A percentile compares a stretch with the other conserved stretches of the same genome.
Evolutionary conservation across 2,888 invertebrate species (phyloP).

Genomic region (Tetrapedia diversipes): DNA sequence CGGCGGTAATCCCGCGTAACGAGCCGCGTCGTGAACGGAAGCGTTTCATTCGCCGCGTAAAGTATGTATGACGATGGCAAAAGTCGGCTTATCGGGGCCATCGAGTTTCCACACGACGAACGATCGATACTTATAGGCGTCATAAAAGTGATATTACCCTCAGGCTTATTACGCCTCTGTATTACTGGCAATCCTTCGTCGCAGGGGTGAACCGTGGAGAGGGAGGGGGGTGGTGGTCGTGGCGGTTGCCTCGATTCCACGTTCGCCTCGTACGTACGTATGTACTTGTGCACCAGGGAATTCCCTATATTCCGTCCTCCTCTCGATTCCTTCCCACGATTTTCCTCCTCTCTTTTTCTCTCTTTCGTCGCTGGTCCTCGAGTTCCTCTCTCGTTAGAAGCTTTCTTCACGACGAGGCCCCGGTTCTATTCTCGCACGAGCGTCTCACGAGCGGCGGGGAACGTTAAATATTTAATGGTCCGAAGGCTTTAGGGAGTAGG

Average conservation of each 20-base stretch:
- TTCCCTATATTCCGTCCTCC: constrained; percentile 22
- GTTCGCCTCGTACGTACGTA: constrained; percentile 43
- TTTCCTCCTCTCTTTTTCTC: background rate
- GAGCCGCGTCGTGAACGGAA: constrained; percentile 23
- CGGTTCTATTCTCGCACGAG: constrained; percentile 51
- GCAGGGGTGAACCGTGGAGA: background rate
- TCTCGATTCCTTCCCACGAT: background rate
- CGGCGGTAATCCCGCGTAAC: constrained; percentile 33
- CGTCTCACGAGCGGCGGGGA: constrained; percentile 70
- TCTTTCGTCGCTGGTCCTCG: no score
- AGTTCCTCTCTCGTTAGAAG: constrained; percentile 47
- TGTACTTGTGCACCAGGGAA: constrained; percentile 35
- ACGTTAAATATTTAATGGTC: constrained; percentile 77
- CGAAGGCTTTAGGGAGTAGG: constrained; percentile 46
- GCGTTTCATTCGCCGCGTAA: constrained; percentile 36
- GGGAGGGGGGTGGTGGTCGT: no score
- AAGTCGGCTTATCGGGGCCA: constrained; percentile 69
- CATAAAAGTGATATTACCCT: constrained; percentile 72
- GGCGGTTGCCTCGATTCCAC: constrained; percentile 19
- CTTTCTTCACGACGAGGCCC: constrained; percentile 36
- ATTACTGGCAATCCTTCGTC: constrained; percentile 62
- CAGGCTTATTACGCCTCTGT: constrained; percentile 71
- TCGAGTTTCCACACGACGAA: constrained; percentile 62
- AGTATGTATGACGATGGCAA: constrained; percentile 61
- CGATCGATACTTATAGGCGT: constrained; percentile 67